Evolutionary conservation across 2,888 invertebrate species (phyloP).

Genomic region (Chaetogeoica ovagalla): DNA sequence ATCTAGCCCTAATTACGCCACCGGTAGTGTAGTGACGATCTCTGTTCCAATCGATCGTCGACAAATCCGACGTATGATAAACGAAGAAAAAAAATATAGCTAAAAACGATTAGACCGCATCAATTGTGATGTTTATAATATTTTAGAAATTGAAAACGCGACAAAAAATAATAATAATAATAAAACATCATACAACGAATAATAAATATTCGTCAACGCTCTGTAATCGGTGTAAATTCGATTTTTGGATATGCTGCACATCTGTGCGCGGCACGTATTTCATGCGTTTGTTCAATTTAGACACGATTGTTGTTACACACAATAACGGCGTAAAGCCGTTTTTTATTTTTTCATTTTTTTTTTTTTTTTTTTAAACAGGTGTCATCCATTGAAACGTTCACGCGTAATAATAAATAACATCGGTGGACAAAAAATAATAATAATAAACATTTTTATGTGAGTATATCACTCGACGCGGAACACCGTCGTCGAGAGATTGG

Average conservation of each 20-base stretch:
- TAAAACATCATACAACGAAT: not conserved
- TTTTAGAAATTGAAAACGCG: no score
- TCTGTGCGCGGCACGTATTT: not conserved
- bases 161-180: not conserved
- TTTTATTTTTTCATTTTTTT: not conserved
- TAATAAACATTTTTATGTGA: not conserved
- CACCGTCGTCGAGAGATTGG: no score
- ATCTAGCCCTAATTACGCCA: no score
- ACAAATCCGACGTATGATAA: no score
- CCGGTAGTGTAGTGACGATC: no score
- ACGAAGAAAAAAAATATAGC: no score
- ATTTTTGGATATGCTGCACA: not conserved
- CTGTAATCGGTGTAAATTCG: not conserved
- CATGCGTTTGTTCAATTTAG: constrained; percentile 7
- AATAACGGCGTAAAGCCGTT: constrained; percentile 1
- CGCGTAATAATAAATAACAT: constrained; percentile 4
- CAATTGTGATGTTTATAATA: no score
- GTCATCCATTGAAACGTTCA: constrained; percentile 22
- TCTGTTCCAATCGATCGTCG: no score
- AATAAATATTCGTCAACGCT: not conserved
- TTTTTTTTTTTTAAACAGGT: not conserved
- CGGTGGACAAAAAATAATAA: not conserved
- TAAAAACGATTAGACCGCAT: no score
- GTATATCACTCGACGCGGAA: not conserved
- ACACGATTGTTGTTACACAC: constrained; percentile 18